Evolutionary conservation across 1,140 invertebrate species (phyloP), one percentile per base, ranked within the genome.

Genomic region (Drosophila nannoptera): DNA sequence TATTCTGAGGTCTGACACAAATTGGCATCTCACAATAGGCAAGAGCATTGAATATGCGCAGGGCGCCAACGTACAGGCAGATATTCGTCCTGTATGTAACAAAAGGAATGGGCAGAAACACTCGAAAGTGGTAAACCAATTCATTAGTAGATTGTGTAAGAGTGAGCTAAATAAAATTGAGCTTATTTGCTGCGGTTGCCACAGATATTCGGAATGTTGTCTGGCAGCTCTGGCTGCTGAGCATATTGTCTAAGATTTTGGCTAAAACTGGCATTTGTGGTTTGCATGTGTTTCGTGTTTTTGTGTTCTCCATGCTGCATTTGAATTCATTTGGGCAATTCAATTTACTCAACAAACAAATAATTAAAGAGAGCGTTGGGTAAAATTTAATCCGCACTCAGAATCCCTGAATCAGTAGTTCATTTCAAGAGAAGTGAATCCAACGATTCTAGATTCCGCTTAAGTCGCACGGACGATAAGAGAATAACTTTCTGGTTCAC

Each of bases 1-100:
- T 78, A 69, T 66, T 67, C 12, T 84, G 80, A 49, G 78, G 78
- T 68, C 67, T 78, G 69, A 69, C 80, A 64, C 76, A 83, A 83
- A 84, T 84, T 84, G 76, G 56, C 77, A 73, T 45, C 64, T 69
- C 60, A 68, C 40, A 63, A 69, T 69, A 61, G 72, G 69, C 56
- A 68, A 64, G 46, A 55, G 48, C 56, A 29, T 31, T 12, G 32
- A 54, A 63, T 62, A 54, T 14, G 38, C 14, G 16, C 54, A 12
- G 45, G 36, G 36, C 54, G 50, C 48, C 54, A 75, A 63, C 54
- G 14, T 48, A 61, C 55, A 35, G 46, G 31, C 6, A 40, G n/a
- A 60, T 9, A 55, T 35, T 33, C 8, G 52, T 31, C 49, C 14
- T 61, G 31, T n/a, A 22, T 36, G 35, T 54, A 14, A 7, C 11